These are phyloP conservation scores for Myripristis jacobus DNA, from an alignment of 2,797 vertebrate species.

Conservation along the genomic window DNA sequence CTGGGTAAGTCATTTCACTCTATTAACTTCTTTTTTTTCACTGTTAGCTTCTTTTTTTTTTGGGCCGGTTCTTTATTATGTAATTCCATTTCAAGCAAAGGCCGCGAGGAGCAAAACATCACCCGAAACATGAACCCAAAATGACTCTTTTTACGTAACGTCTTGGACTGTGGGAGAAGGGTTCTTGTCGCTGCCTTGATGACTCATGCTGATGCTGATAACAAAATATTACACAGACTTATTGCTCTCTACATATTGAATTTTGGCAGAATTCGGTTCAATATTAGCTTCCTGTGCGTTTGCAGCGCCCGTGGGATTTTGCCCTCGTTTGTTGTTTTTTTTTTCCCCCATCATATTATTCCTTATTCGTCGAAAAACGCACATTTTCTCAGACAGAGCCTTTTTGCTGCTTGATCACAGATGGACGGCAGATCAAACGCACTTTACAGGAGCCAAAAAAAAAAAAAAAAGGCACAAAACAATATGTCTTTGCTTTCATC, in stretches of 20 bases:
- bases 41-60: no score
- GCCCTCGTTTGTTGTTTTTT: not conserved
- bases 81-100: slow-evolving; percentile 15
- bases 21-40: not conserved
- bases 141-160: slow-evolving; percentile 14
- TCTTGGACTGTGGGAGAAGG: not conserved
- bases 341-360: slow-evolving; percentile 5
- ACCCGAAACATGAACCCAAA: slow-evolving; percentile 2
- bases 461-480: no score
- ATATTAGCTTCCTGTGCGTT: slow-evolving; percentile 10
- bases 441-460: not conserved
- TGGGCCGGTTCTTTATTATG: not conserved
- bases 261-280: slow-evolving; percentile 2
- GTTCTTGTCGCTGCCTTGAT: not conserved
- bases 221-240: slow-evolving; percentile 9
- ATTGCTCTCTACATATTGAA: slow-evolving; percentile 9
- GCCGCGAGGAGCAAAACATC: not conserved
- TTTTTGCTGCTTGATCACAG: not conserved
- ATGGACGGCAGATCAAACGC: slow-evolving; percentile 12
- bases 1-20: slow-evolving; percentile 25
- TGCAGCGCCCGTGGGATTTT: not conserved
- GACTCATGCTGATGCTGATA: slow-evolving; percentile 23
- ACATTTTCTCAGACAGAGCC: not conserved
- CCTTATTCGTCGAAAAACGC: slow-evolving; percentile 2
- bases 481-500: not conserved